Conservation (phyloP, 1,140 invertebrate genomes). For the Venturia canescens region DNA sequence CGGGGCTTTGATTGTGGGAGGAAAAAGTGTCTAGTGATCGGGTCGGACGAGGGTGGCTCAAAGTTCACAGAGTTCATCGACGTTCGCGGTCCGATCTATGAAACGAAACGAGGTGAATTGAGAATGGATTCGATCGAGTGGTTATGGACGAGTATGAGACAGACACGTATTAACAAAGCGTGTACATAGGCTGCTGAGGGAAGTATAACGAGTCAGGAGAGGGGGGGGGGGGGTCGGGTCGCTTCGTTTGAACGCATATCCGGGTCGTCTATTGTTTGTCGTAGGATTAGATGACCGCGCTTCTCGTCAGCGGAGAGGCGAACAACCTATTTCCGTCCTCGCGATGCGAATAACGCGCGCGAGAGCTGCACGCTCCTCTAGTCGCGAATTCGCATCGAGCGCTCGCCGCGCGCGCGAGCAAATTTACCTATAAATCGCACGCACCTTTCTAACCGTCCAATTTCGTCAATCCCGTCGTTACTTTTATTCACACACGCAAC, state of each 20-base stretch:
- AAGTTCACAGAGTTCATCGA: constrained; percentile 34
- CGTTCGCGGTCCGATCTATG: background rate
- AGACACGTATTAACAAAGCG: background rate
- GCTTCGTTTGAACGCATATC: constrained; percentile 59
- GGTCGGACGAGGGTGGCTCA: background rate
- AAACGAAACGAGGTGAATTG: constrained; percentile 36
- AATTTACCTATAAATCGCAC: constrained; percentile 20
- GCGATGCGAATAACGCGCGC: constrained; percentile 42
- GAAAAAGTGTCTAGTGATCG: background rate
- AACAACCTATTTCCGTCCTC: constrained; percentile 61
- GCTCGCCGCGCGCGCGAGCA: too few species aligned
- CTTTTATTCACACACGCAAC: background rate
- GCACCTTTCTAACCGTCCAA: constrained; percentile 39
- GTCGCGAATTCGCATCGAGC: background rate
- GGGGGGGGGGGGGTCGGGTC: constrained; percentile 28
- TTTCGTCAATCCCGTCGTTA: constrained; percentile 4
- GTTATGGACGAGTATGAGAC: constrained; percentile 15
- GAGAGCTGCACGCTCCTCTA: background rate
- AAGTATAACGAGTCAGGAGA: constrained; percentile 7
- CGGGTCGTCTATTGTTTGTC: constrained; percentile 62
- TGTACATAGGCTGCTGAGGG: background rate
- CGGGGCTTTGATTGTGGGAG: background rate
- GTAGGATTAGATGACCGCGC: constrained; percentile 56
- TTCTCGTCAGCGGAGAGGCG: constrained; percentile 36
- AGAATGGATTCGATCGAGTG: constrained; percentile 41